A percentile compares a stretch with the other conserved stretches of the same genome.
These are phyloP conservation scores for Torymus auratus DNA, from an alignment of 2,888 invertebrate species.

Conservation along the genomic window DNA sequence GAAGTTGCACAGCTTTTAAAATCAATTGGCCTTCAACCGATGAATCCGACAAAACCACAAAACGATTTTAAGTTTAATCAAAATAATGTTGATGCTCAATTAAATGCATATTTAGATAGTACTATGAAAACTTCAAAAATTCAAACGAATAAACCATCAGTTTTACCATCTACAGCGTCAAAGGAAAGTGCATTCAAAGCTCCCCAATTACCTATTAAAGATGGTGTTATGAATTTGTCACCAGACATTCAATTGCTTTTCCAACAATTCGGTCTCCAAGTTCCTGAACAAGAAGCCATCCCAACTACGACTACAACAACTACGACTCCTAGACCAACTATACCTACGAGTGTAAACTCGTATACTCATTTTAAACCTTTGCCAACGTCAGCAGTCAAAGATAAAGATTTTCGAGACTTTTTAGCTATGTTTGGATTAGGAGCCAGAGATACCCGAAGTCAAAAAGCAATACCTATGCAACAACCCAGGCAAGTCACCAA, in stretches of 20 bases:
- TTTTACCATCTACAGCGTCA: slow-evolving; percentile 59
- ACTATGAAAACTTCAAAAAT: slow-evolving; percentile 44
- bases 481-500: slow-evolving; percentile 48
- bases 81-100: slow-evolving; percentile 43
- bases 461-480: slow-evolving; percentile 65
- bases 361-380: slow-evolving; percentile 77
- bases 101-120: slow-evolving; percentile 15
- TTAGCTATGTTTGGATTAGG: slow-evolving; percentile 76
- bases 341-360: slow-evolving; percentile 67
- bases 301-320: slow-evolving; percentile 62
- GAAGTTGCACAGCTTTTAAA: slow-evolving; percentile 75
- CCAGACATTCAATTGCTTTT: slow-evolving; percentile 72
- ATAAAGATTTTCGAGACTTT: slow-evolving; percentile 76
- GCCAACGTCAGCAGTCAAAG: slow-evolving; percentile 70
- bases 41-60: slow-evolving; percentile 36
- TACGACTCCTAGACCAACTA: slow-evolving; percentile 57
- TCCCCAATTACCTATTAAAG: slow-evolving; percentile 63
- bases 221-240: slow-evolving; percentile 70
- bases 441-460: slow-evolving; percentile 62
- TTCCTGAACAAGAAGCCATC: slow-evolving; percentile 57
- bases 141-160: slow-evolving; percentile 54
- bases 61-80: slow-evolving; percentile 27
- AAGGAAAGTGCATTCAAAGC: slow-evolving; percentile 68
- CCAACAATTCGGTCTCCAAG: slow-evolving; percentile 71
- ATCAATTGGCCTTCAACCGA: slow-evolving; percentile 75